Evolutionary conservation across 2,888 invertebrate species (phyloP), one percentile per base, ranked within the genome.

Genomic region (Sphaeridia pumilis): DNA sequence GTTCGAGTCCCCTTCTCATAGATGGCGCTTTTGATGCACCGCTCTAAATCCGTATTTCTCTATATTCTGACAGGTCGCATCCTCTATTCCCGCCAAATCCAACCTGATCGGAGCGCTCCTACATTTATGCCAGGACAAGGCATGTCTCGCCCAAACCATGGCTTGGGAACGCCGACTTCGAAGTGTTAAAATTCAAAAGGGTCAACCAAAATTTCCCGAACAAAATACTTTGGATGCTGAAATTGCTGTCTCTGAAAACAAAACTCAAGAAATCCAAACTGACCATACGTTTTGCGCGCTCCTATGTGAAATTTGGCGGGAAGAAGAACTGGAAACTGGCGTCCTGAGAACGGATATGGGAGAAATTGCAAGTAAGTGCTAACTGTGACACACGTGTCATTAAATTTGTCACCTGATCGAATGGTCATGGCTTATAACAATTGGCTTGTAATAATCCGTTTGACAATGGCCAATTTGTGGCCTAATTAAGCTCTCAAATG

Each of bases 291-390:
- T 63, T 12, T 49, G 54, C 12, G 55, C 60, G 1, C 45, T 65
- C n/a, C 46, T 65, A 4, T 61, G 63, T 46, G 47, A 54, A n/a
- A 20, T 65, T 5, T 65, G 65, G 65, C 49, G 60, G 31, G 55
- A 57, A 4, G 61, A 60, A 25, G 65, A 65, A 42, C 46, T 41
- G 3, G 49, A 56, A 25, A 41, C 55, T 12, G 52, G 54, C 7
- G 63, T 63, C 10, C 21, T 58, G 3, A 46, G 65, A 22, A 60
- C 58, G 45, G 38, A 48, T 2, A 52, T 60, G 12, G 64, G 61
- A 35, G 52, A 58, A 27, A 65, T 65, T 52, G 46, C 50, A 50
- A 56, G 64, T 62, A 55, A 61, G 62, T 53, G 3, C 12, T n/a
- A n/a, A n/a, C n/a, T n/a, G n/a, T n/a, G n/a, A n/a, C n/a, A n/a